Percentiles rank a stretch among this genome's conserved stretches.
phyloP scores from a whole-genome alignment of 2,888 invertebrate genomes.

The Tridacna crocea region DNA sequence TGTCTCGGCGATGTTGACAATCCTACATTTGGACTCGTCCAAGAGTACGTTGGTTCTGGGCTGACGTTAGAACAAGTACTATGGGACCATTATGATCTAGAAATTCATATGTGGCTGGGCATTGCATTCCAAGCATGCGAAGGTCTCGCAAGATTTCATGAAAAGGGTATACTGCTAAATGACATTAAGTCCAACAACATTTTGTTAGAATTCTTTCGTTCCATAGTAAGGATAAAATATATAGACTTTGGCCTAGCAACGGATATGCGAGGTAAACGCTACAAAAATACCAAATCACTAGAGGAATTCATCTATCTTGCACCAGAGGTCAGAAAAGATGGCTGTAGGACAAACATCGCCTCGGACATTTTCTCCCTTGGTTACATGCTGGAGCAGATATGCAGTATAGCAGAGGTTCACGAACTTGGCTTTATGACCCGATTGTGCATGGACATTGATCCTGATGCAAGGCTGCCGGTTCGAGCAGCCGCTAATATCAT shows the following conservation, averaged over 20 bases:
- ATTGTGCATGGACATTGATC: constrained; percentile 52
- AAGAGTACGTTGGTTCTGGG: constrained; percentile 58
- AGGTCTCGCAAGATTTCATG: constrained; percentile 55
- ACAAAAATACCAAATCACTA: constrained; percentile 57
- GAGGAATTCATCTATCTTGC: constrained; percentile 59
- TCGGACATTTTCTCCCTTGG: constrained; percentile 60
- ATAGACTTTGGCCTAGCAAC: constrained; percentile 62
- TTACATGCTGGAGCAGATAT: constrained; percentile 58
- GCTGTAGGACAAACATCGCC: constrained; percentile 40
- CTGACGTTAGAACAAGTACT: constrained; percentile 55
- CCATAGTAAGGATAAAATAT: constrained; percentile 48
- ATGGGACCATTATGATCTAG: constrained; percentile 55
- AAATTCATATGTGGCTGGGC: constrained; percentile 44
- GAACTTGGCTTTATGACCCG: constrained; percentile 42
- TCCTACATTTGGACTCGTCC: constrained; percentile 52
- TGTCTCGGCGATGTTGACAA: constrained; percentile 23
- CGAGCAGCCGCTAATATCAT: constrained; percentile 36
- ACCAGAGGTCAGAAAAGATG: constrained; percentile 54
- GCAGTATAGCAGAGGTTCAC: constrained; percentile 25
- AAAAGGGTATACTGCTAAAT: constrained; percentile 57
- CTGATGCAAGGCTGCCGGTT: constrained; percentile 43
- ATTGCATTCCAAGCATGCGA: constrained; percentile 57
- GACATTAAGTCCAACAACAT: constrained; percentile 62
- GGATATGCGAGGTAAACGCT: constrained; percentile 56
- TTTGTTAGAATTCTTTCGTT: constrained; percentile 38